Evolutionary conservation across 2,797 vertebrate species (phyloP), one percentile per base, ranked within the genome.

Genomic region (Buphagus erythrorhynchus): DNA sequence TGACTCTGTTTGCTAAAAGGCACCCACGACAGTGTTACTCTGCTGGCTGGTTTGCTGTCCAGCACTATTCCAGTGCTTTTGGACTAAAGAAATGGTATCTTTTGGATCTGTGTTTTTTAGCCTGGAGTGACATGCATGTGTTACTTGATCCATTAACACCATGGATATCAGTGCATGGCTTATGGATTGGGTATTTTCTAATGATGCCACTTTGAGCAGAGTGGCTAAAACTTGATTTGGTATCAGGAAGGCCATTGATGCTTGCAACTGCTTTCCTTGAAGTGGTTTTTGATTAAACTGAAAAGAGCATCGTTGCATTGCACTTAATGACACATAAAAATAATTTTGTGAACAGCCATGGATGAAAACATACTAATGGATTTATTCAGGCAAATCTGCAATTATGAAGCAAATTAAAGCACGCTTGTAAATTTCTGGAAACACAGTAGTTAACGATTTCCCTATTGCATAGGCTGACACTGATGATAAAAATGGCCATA

Each of bases 21-120:
- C 19, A 43, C 7, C 16, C 31, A 42, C 18, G 18, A 28, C 55
- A 22, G 0, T 65, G 35, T 42, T 79, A 38, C 9, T 67, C 12
- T 46, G 48, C 46, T 91, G 36, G 1, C 15, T 90, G 26, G 13
- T 75, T 40, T 58, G 19, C 29, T 87, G 1, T 66, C 17, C 43
- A 49, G 29, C 8, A 4, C 11, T 71, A 4, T 49, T 58, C 1
- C 0, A 52, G 36, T 87, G 24, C 61, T 54, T 42, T 43, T 74
- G 17, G 19, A 71, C 26, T 61, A 77, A 78, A 46, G 16, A 66
- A 62, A 6, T 21, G 21, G 3, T 67, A 28, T 28, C 16, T 69
- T 66, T 57, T 26, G 14, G 42, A 38, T 36, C 9, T 43, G 0
- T 0, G 0, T 1, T 12, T 63, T 87, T 75, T 51, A 80, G 24